Evolutionary conservation across 2,113 vertebrate species (phyloP).

Genomic region (Paedocypris sp.): DNA sequence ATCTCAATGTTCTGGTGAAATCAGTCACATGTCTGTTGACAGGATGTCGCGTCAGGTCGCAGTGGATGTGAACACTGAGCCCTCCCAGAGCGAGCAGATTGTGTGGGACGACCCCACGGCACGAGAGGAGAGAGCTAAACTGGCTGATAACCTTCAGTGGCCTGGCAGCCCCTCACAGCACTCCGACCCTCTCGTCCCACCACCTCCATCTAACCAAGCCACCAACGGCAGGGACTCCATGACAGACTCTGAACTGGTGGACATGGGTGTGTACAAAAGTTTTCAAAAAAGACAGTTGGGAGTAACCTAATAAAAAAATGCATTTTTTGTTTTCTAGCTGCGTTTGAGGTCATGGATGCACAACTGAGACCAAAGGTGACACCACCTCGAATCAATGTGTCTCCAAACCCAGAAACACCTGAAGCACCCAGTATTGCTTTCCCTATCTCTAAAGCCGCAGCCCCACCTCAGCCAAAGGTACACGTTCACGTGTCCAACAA

Average conservation of each 20-base stretch:
- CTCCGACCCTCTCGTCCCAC: constrained; percentile 56
- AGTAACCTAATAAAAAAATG: too few relatives aligned
- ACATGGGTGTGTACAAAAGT: constrained; percentile 60
- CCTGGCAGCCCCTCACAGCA: constrained; percentile 79
- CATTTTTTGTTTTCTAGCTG: constrained; percentile 63
- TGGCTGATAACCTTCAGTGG: constrained; percentile 92
- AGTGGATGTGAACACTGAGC: constrained; percentile 81
- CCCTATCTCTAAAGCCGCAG: constrained; percentile 71
- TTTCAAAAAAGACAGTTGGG: background rate
- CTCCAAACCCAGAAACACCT: constrained; percentile 62
- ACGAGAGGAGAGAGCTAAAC: constrained; percentile 83
- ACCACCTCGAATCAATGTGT: constrained; percentile 28
- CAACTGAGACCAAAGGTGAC: constrained; percentile 41
- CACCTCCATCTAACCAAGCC: constrained; percentile 19
- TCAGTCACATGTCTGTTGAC: constrained; percentile 5
- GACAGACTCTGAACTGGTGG: constrained; percentile 68
- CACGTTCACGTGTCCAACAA: background rate
- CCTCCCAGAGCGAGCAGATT: constrained; percentile 93
- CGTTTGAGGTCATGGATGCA: constrained; percentile 56
- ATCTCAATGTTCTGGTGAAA: too few relatives aligned
- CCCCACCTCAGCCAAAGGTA: constrained; percentile 66
- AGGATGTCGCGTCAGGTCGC: constrained; percentile 72
- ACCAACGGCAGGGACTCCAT: constrained; percentile 56
- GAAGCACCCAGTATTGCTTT: constrained; percentile 78
- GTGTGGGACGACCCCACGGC: constrained; percentile 97